A percentile compares a stretch with the other conserved stretches of the same genome.
Evolutionary conservation across 2,113 vertebrate genomes (phyloP).

Genomic region (Myrmecophaga tridactyla): DNA sequence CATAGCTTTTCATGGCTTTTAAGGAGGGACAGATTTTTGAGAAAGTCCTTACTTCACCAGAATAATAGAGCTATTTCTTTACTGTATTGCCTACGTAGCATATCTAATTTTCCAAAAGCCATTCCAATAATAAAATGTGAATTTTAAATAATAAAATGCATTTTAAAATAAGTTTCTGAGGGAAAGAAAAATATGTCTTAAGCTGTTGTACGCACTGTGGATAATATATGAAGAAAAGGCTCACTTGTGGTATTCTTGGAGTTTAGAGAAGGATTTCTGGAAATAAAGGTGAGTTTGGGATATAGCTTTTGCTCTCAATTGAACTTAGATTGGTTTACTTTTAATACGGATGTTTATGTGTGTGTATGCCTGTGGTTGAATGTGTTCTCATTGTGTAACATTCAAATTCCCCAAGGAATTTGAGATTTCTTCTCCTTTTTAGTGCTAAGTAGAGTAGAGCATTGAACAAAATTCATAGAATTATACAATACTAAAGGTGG

Average conservation of each 20-base stretch:
- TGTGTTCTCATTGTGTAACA: not conserved
- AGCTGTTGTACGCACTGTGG: not conserved
- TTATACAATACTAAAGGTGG: not conserved
- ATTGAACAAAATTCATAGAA: not conserved
- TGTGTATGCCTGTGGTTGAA: rapidly evolving
- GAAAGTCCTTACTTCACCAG: not conserved
- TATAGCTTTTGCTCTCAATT: not conserved
- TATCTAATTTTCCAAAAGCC: not conserved
- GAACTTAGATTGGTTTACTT: not conserved
- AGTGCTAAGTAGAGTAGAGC: no score
- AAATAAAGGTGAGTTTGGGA: not conserved
- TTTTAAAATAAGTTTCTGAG: not conserved
- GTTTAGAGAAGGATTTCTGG: not conserved
- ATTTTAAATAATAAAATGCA: not conserved
- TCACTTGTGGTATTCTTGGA: not conserved
- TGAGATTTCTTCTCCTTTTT: not conserved
- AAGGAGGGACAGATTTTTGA: not conserved
- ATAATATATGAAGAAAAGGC: not conserved
- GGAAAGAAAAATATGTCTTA: not conserved
- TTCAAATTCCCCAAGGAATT: not conserved
- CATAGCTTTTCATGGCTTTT: not conserved
- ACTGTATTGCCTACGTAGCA: not conserved
- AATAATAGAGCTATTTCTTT: not conserved
- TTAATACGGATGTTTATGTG: not conserved
- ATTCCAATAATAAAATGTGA: not conserved